Evolutionary conservation across 2,797 vertebrate species (phyloP), one percentile per base, ranked within the genome.

Genomic region (Hoplostethus mediterraneus): DNA sequence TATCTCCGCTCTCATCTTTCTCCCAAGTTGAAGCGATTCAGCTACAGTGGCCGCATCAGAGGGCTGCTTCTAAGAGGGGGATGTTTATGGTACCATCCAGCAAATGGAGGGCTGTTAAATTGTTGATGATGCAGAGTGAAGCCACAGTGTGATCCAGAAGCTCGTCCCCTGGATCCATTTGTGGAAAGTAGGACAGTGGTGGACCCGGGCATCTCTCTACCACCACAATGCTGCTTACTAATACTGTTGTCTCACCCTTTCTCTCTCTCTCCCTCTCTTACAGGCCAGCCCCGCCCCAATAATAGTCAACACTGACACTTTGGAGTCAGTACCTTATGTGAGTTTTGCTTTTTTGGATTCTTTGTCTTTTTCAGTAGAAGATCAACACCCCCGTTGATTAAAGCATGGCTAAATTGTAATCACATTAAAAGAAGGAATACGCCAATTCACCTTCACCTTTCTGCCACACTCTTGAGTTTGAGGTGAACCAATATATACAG

Each of bases 301-400:
- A 87, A 97, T 99, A 89, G 96, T 98, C 91, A 98, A 99, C 92
- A 98, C 97, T 85, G 97, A 99, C 90, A 97, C 97, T 28, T 90
- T 99, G 96, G 97, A 98, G 75, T 97, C 97, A 2, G 96, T 97
- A 89, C 97, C 97, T 84, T 98, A 98, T 53, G 97, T 99, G 94
- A 99, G 97, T 87, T 45, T 53, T 1, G 44, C 3, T 76, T 68
- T 52, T 49, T 48, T 73, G 0, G 75, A 5, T 66, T 80, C 16
- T 56, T 52, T 72, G 8, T 48, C 6, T 66, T 81, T 51, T 54
- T 45, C 3, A 53, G 28, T 33, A 14, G 42, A 40, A 12, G 9
- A 64, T 61, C 31, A 31, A 51, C 40, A 58, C 38, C 62, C 2
- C 14, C 38, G 44, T 44, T 25, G 36, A 36, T 30, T 36, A 7